Percentiles rank a stretch among this genome's conserved stretches.
phyloP scores from a whole-genome alignment of 2,113 vertebrate genomes.

The Epinephelus cyanopodus region DNA sequence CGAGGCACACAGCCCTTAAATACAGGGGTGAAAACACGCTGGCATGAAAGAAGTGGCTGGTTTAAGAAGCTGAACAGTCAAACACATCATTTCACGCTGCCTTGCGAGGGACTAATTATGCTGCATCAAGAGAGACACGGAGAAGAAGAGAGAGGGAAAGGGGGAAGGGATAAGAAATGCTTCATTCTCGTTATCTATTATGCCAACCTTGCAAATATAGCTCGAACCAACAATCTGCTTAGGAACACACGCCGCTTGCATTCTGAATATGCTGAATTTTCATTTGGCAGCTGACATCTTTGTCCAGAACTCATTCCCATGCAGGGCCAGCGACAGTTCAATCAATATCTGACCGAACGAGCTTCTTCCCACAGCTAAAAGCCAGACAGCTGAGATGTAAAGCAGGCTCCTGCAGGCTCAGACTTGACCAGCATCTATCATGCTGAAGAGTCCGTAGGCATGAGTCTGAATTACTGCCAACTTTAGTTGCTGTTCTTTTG shows the following conservation, averaged over 20 bases:
- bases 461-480: slow-evolving; percentile 53
- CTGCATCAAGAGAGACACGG: slow-evolving; percentile 25
- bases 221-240: slow-evolving; percentile 31
- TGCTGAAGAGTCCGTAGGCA: slow-evolving; percentile 55
- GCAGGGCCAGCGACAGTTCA: slow-evolving; percentile 45
- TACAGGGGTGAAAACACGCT: slow-evolving; percentile 27
- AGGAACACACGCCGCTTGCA: slow-evolving; percentile 18
- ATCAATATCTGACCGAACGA: slow-evolving; percentile 72
- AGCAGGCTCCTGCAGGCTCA: slow-evolving; percentile 35
- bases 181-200: slow-evolving; percentile 42
- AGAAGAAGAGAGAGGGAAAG: neutral
- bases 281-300: slow-evolving; percentile 61
- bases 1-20: slow-evolving; percentile 1
- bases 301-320: slow-evolving; percentile 49
- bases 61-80: slow-evolving; percentile 56
- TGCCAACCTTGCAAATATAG: slow-evolving; percentile 49
- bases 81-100: slow-evolving; percentile 51
- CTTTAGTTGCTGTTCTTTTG: slow-evolving; percentile 41
- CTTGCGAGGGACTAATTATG: slow-evolving; percentile 45
- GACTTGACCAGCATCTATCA: slow-evolving; percentile 48
- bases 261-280: slow-evolving; percentile 47
- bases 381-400: slow-evolving; percentile 56
- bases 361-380: slow-evolving; percentile 45
- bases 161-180: neutral
- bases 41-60: slow-evolving; percentile 21